phyloP scores from a whole-genome alignment of 92 coral and sea anemone species.

The Porites evermanni region DNA sequence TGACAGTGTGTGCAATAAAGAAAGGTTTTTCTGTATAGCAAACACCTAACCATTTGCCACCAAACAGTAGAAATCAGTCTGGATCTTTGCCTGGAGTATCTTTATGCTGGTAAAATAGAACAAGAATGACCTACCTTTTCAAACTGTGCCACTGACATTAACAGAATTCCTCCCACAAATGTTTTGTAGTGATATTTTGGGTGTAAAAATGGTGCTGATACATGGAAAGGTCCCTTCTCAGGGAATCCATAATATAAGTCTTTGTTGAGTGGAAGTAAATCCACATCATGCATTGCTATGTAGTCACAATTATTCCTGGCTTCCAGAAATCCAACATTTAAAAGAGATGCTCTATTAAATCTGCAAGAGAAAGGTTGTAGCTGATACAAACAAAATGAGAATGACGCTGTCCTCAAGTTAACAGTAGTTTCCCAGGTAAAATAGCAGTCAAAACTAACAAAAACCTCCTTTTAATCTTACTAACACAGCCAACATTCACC shows the following conservation, averaged over 20 bases:
- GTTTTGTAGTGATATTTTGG: conserved; percentile 95
- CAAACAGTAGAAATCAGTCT: no score
- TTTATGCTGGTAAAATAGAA: no score
- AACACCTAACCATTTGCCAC: background rate
- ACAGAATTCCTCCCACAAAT: conserved; percentile 95
- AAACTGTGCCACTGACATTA: conserved; percentile 89
- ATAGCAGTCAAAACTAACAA: no score
- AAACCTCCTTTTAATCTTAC: no score
- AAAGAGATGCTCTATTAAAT: conserved; percentile 94
- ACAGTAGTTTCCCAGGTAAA: no score
- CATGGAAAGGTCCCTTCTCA: conserved; percentile 92
- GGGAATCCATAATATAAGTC: conserved; percentile 93
- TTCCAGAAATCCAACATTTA: conserved; percentile 88
- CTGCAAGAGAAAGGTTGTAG: conserved; percentile 37
- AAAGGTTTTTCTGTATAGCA: background rate
- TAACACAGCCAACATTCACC: no score
- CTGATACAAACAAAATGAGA: no score
- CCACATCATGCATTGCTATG: conserved; percentile 98
- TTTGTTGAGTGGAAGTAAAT: conserved; percentile 88
- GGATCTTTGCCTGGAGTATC: no score
- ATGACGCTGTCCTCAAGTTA: background rate
- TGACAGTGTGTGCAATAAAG: no score
- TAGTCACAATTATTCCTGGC: conserved; percentile 96
- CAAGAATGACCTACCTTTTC: conserved; percentile 86
- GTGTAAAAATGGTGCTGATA: conserved; percentile 92